Evolutionary conservation across 2,113 vertebrate species (phyloP), one percentile per base, ranked within the genome.

Genomic region (Meleagris gallopavo): DNA sequence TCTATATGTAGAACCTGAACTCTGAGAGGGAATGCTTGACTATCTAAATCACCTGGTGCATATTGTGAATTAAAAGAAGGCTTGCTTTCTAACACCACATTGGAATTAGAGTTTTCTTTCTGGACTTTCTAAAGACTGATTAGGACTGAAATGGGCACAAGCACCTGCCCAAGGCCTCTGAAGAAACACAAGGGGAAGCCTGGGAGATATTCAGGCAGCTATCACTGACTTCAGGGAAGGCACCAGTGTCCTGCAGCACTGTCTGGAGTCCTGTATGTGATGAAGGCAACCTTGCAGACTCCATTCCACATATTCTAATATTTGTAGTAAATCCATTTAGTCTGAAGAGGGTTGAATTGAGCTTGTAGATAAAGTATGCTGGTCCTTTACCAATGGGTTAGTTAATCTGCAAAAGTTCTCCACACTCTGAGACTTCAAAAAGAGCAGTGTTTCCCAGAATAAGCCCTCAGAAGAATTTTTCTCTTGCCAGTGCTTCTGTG

Each of bases 181-280:
- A 10, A 61, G 22, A 61, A 61, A 36, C 58, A 61, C 58, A 6
- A 3, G 38, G 32, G 22, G n/a, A 80, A 70, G 73, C 13, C 13
- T 29, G 22, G 32, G 22, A 80, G 24, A 8, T 9, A 38, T 75
- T 80, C 11, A 52, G n/a, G n/a, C 15, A 50, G 13, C 34, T 58
- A 32, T 58, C 32, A 38, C 9, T 0, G 0, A 45, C 32, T 34
- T 16, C 27, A 70, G 11, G 13, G 30, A 36, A 30, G 30, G 27
- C 1, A 3, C 7, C 36, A 29, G 20, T 24, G 43, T 75, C 32
- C 45, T 1, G 0, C 4, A 0, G 58, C 9, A 15, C 58, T 25
- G 22, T 36, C 58, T 61, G 34, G 21, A 61, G 34, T 36, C 34
- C 34, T 36, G 34, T 36, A 22, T 61, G 58, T 34, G n/a, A 15